phyloP scores from a whole-genome alignment of 2,888 invertebrate genomes.

The Polydrusus tereticollis region DNA sequence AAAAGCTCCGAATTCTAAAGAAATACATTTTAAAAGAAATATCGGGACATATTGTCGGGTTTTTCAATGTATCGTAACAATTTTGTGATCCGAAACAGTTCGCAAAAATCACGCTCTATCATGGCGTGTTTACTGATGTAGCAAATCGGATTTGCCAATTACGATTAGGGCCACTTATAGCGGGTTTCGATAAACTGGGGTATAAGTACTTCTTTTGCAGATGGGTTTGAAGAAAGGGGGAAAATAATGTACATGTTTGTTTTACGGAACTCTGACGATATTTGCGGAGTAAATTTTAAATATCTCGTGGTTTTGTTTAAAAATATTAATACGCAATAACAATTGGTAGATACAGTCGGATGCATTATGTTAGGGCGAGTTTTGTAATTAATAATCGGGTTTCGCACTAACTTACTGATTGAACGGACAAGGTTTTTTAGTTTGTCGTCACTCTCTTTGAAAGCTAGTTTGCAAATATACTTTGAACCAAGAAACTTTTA shows the following conservation, averaged over 20 bases:
- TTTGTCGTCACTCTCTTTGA: too few species aligned
- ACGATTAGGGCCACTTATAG: background rate
- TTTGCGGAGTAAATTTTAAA: background rate
- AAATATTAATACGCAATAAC: too few species aligned
- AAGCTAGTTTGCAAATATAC: too few species aligned
- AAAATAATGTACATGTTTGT: background rate
- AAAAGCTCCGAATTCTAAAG: too few species aligned
- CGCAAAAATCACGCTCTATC: constrained; percentile 18
- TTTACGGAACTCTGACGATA: background rate
- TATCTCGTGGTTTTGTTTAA: too few species aligned
- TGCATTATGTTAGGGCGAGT: too few species aligned
- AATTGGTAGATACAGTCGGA: too few species aligned
- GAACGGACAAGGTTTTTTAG: too few species aligned
- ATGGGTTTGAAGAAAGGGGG: background rate
- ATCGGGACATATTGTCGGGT: background rate
- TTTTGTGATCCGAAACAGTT: constrained; percentile 11
- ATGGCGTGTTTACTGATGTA: constrained; percentile 1
- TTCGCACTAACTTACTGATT: too few species aligned
- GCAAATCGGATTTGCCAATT: constrained; percentile 6
- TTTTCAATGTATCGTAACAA: background rate
- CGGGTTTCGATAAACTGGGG: background rate
- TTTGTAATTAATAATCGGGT: too few species aligned
- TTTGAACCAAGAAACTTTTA: too few species aligned
- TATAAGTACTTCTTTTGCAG: background rate
- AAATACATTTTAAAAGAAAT: too few species aligned